These are phyloP conservation scores for Bos javanicus DNA, from an alignment of 2,113 vertebrate genomes.

Conservation along the genomic window DNA sequence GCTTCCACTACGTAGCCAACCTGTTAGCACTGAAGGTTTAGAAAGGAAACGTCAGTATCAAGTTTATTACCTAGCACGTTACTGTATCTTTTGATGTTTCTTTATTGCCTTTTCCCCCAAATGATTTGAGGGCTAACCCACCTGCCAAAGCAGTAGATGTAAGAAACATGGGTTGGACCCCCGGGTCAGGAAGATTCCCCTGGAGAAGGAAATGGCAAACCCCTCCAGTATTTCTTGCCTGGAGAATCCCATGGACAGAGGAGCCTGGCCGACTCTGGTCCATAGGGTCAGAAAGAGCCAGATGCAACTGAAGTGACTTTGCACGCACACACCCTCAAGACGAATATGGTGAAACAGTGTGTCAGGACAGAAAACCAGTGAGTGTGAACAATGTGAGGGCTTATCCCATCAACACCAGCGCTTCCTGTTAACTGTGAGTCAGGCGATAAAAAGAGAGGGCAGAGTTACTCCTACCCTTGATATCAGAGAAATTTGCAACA, in stretches of 20 bases:
- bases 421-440: background rate
- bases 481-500: accelerated
- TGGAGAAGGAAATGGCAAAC: background rate
- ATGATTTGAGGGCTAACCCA: background rate
- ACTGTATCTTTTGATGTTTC: background rate
- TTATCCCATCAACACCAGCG: no score
- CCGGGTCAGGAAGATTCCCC: background rate
- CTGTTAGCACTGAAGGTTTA: background rate
- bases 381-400: no score
- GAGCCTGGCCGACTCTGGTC: accelerated
- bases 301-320: background rate
- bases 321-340: accelerated
- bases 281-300: background rate
- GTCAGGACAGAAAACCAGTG: no score
- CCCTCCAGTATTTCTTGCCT: background rate
- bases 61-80: accelerated
- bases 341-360: accelerated
- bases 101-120: background rate
- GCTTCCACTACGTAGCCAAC: background rate
- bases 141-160: background rate
- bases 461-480: background rate
- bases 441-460: accelerated
- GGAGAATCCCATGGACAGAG: background rate
- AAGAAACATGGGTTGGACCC: background rate
- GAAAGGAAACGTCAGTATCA: background rate